phyloP scores from a whole-genome alignment of 1,140 invertebrate genomes.

The Octopus bimaculoides region DNA sequence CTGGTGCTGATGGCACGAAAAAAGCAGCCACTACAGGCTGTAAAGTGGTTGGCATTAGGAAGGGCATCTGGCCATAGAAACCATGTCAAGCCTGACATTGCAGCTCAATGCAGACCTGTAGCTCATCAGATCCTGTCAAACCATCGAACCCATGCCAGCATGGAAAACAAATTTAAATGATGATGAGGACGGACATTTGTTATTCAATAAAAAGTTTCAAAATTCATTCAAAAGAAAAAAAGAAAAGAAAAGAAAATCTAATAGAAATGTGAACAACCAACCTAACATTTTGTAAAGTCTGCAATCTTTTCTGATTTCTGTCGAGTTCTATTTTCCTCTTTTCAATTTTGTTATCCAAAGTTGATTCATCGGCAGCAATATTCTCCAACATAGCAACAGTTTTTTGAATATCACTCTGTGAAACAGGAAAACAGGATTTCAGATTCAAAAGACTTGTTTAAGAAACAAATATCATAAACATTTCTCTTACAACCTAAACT shows the following conservation, averaged over 20 bases:
- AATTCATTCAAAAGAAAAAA: not conserved
- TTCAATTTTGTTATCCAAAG: constrained; percentile 87
- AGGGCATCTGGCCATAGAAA: too few species aligned
- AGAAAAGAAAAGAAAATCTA: not conserved
- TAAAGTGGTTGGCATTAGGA: too few species aligned
- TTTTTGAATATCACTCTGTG: constrained; percentile 68
- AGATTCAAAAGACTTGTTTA: too few species aligned
- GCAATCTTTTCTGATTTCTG: constrained; percentile 84
- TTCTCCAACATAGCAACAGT: constrained; percentile 76
- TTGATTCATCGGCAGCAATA: constrained; percentile 80
- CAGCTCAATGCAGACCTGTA: too few species aligned
- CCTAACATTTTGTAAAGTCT: constrained; percentile 88
- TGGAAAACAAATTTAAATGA: too few species aligned
- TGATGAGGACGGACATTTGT: not conserved
- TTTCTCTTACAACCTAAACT: too few species aligned
- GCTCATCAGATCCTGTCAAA: too few species aligned
- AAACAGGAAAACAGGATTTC: constrained; percentile 20
- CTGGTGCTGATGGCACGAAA: too few species aligned
- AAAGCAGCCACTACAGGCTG: too few species aligned
- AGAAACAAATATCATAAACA: too few species aligned
- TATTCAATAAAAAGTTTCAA: not conserved
- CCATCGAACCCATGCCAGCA: too few species aligned
- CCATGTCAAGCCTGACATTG: too few species aligned
- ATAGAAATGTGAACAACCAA: constrained; percentile 45
- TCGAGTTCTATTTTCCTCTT: constrained; percentile 85